phyloP scores from a whole-genome alignment of 2,797 vertebrate species.

The Scolopax bukidnonensis region DNA sequence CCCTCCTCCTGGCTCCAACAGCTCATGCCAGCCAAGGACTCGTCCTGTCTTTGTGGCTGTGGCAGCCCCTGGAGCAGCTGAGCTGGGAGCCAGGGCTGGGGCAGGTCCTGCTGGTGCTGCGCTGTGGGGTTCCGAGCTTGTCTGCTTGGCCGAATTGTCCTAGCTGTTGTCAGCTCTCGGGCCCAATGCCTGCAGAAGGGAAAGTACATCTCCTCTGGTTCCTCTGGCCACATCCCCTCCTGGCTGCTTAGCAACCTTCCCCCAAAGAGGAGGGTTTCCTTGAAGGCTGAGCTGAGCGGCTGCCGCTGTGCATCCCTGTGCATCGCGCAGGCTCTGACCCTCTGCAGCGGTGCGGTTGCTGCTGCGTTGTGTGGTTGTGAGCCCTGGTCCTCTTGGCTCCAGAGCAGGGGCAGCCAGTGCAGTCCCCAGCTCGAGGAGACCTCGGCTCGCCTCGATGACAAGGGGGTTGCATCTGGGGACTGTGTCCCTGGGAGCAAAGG shows the following conservation, averaged over 20 bases:
- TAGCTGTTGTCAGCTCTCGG: conserved; percentile 17
- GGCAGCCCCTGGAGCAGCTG: background rate
- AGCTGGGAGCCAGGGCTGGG: background rate
- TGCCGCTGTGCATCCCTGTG: background rate
- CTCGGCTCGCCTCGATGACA: background rate
- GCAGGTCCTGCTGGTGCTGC: background rate
- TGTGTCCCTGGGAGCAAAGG: background rate
- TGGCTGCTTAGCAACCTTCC: conserved; percentile 82
- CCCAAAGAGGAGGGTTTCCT: conserved; percentile 56
- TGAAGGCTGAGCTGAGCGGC: conserved; percentile 50
- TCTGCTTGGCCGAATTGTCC: background rate
- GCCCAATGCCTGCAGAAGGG: conserved; percentile 50
- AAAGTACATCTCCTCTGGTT: conserved; percentile 55
- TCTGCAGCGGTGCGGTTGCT: background rate
- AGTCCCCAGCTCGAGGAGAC: background rate
- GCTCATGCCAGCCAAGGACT: background rate
- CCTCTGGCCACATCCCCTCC: conserved; percentile 64
- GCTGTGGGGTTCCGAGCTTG: fast-evolving
- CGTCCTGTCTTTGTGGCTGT: background rate
- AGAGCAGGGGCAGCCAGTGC: background rate
- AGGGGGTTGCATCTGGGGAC: background rate
- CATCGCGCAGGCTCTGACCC: background rate
- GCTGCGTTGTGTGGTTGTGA: background rate
- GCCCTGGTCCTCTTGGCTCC: background rate
- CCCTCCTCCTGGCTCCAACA: background rate